Conservation (phyloP, 2,888 invertebrate genomes). For the Drosophila neotestacea region DNA sequence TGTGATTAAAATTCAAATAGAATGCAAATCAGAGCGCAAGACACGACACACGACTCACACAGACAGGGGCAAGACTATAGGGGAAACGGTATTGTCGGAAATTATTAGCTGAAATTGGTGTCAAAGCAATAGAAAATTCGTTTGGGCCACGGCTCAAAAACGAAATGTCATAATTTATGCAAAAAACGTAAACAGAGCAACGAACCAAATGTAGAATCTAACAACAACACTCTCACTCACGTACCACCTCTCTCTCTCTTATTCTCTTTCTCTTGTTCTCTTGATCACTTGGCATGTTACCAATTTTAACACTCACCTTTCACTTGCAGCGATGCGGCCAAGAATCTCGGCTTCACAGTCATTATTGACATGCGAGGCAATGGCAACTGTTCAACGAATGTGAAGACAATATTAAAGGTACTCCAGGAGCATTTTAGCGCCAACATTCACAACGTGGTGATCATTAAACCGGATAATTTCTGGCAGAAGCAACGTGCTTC, state of each 20-base stretch:
- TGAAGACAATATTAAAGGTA: slow-evolving; percentile 98
- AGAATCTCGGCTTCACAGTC: slow-evolving; percentile 95
- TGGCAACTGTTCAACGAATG: slow-evolving; percentile 92
- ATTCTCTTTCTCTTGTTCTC: slow-evolving; percentile 3
- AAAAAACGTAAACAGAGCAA: slow-evolving; percentile 73
- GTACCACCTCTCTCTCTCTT: slow-evolving; percentile 25
- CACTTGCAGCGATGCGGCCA: slow-evolving; percentile 84
- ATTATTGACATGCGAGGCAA: slow-evolving; percentile 99
- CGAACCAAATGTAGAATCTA: slow-evolving; percentile 55
- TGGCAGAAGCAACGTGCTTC: slow-evolving; percentile 99
- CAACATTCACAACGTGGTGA: slow-evolving; percentile 96
- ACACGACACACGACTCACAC: slow-evolving; percentile 35
- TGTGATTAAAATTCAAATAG: slow-evolving; percentile 77
- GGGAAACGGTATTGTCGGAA: slow-evolving; percentile 49
- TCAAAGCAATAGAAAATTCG: slow-evolving; percentile 69
- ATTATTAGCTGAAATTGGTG: slow-evolving; percentile 79
- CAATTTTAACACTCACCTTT: slow-evolving; percentile 52
- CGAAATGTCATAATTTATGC: slow-evolving; percentile 74
- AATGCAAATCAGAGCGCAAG: slow-evolving; percentile 73
- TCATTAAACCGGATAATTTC: slow-evolving; percentile 99
- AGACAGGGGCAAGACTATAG: neutral
- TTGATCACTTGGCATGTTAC: slow-evolving; percentile 6
- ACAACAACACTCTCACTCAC: slow-evolving; percentile 76
- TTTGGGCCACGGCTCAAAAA: slow-evolving; percentile 19
- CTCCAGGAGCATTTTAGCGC: slow-evolving; percentile 98